phyloP scores from a whole-genome alignment of 2,888 invertebrate species.

The Agrochola circellaris region DNA sequence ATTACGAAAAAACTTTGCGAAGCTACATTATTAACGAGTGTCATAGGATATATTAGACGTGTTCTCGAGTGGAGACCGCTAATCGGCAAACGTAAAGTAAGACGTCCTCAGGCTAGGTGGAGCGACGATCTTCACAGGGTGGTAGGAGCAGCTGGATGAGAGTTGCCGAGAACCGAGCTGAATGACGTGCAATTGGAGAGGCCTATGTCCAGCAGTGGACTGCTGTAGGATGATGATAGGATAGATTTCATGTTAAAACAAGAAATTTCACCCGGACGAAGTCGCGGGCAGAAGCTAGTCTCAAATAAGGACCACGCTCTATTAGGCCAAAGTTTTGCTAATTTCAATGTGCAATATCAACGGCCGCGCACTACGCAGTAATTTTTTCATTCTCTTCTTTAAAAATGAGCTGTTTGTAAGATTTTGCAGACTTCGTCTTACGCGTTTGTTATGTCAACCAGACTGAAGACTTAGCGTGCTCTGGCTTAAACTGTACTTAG shows the following conservation, averaged over 20 bases:
- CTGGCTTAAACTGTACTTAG: constrained; percentile 28
- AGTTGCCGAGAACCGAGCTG: too few species aligned
- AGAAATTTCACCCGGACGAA: neutral
- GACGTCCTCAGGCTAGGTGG: too few species aligned
- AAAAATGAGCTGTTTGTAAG: neutral
- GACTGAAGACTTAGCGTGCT: neutral
- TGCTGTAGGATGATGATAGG: too few species aligned
- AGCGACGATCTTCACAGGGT: too few species aligned
- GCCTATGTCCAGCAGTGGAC: too few species aligned
- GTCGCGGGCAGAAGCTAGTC: neutral
- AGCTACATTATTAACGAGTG: neutral
- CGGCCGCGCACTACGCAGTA: neutral
- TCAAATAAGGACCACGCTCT: neutral
- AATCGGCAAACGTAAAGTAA: too few species aligned
- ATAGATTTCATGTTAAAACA: neutral
- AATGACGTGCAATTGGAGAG: too few species aligned
- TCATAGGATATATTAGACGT: neutral
- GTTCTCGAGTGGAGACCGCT: too few species aligned
- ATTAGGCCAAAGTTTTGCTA: neutral
- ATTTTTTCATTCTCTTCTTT: neutral
- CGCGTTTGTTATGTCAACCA: neutral
- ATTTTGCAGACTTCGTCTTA: neutral
- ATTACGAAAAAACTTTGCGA: too few species aligned
- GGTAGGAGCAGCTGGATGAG: too few species aligned
- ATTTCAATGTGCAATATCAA: neutral